Conservation (phyloP, 2,797 vertebrate species). For the Pteropus rufus region DNA sequence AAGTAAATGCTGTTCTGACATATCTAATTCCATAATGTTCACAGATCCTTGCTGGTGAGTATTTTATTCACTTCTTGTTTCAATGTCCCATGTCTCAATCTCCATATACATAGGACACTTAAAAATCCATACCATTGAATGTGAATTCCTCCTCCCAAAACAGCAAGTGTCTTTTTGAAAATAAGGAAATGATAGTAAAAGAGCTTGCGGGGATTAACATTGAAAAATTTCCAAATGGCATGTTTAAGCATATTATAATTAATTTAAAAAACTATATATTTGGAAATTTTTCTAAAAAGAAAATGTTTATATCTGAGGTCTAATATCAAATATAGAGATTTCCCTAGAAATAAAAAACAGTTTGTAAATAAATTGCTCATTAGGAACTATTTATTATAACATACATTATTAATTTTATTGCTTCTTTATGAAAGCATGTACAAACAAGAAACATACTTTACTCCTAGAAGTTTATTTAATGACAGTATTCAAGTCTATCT, state of each 20-base stretch:
- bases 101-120: background rate
- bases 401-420: constrained; percentile 22
- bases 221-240: constrained; percentile 17
- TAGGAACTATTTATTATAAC: background rate
- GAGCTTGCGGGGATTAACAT: background rate
- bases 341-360: background rate
- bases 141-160: background rate
- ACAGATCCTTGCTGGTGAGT: background rate
- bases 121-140: background rate
- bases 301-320: background rate
- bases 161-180: constrained; percentile 20
- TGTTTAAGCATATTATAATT: background rate
- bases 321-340: background rate
- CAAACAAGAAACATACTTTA: constrained; percentile 34
- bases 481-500: background rate
- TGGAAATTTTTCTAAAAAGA: constrained; percentile 13
- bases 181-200: background rate
- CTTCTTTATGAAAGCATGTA: constrained; percentile 30
- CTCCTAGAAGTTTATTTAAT: constrained; percentile 24
- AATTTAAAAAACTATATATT: background rate
- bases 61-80: background rate
- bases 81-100: background rate
- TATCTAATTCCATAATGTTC: constrained; percentile 1
- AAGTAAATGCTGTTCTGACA: constrained; percentile 6
- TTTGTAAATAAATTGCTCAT: background rate